Evolutionary conservation across 2,888 invertebrate genomes (phyloP), one percentile per base, ranked within the genome.

Genomic region (Drosophila hawaiiensis): DNA sequence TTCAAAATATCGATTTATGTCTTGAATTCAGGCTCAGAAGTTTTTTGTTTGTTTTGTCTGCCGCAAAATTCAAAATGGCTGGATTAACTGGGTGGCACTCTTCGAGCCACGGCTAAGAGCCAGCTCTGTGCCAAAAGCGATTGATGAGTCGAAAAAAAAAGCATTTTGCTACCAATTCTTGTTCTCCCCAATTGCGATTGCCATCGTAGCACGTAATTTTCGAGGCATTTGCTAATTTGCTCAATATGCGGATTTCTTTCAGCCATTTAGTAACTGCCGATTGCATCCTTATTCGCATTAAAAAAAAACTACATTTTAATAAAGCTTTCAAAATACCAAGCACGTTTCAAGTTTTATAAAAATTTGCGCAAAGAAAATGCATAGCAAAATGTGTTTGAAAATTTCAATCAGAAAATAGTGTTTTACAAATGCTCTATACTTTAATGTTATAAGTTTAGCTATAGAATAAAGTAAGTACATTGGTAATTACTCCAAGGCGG

Each of bases 1-100:
- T 82, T 80, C 55, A 83, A 80, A 82, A 86, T 82, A 82, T 82
- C 86, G 84, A 86, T 86, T 76, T 74, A 72, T 80, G 62, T 83
- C 77, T 72, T 72, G 70, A 82, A 65, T 65, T 77, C 64, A 67
- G 71, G 66, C 50, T 37, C 61, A 58, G 58, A 66, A 55, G 50
- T 61, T 63, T 58, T 74, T 53, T 53, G 29, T 55, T 63, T 54
- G 79, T 69, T 69, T 63, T 63, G 66, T 69, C 60, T 43, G 63
- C 63, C 56, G 39, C 65, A 80, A 67, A 68, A 83, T 81, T 80
- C 82, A 78, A 81, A 80, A 80, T 73, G 49, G 59, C 66, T 59
- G 68, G 82, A 80, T 80, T 84, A 83, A 60, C 68, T 49, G 58
- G 35, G 25, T 52, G 61, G 49, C 76, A 71, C 41, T 65, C 19